Conservation (phyloP, 2,113 vertebrate genomes). For the Alosa alosa region DNA sequence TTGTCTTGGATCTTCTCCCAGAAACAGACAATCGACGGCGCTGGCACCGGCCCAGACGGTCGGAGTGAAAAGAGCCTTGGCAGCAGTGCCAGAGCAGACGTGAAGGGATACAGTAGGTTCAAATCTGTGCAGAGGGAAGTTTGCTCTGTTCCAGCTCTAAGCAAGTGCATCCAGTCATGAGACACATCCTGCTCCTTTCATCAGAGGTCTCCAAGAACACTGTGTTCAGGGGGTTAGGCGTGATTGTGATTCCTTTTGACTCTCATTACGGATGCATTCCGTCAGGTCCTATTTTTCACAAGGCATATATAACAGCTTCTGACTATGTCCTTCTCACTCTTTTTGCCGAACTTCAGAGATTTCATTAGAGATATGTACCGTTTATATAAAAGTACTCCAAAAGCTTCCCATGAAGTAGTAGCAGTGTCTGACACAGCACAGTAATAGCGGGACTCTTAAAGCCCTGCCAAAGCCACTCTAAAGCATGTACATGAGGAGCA, state of each 20-base stretch:
- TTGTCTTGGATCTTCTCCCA: slow-evolving; percentile 40
- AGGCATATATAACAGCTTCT: not conserved
- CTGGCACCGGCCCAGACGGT: slow-evolving; percentile 19
- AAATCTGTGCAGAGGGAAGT: slow-evolving; percentile 8
- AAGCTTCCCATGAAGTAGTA: not conserved
- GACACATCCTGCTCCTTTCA: not conserved
- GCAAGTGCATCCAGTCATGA: not conserved
- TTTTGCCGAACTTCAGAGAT: not conserved
- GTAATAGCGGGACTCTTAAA: slow-evolving; percentile 8
- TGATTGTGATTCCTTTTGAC: not conserved
- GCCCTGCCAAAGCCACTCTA: not conserved
- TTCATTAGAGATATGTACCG: not conserved
- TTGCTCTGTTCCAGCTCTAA: slow-evolving; percentile 21
- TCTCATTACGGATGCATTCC: not conserved
- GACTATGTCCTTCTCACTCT: not conserved
- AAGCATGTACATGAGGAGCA: not conserved
- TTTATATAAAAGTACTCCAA: not conserved
- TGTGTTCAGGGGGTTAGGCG: not conserved
- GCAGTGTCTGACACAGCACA: not conserved
- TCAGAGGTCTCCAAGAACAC: not conserved
- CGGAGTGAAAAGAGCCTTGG: slow-evolving; percentile 20
- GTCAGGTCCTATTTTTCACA: not conserved
- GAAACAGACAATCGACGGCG: slow-evolving; percentile 36
- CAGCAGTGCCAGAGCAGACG: slow-evolving; percentile 21
- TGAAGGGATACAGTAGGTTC: not conserved